Evolutionary conservation across 2,113 vertebrate species (phyloP), one percentile per base, ranked within the genome.

Genomic region (Clarias macrocephalus): DNA sequence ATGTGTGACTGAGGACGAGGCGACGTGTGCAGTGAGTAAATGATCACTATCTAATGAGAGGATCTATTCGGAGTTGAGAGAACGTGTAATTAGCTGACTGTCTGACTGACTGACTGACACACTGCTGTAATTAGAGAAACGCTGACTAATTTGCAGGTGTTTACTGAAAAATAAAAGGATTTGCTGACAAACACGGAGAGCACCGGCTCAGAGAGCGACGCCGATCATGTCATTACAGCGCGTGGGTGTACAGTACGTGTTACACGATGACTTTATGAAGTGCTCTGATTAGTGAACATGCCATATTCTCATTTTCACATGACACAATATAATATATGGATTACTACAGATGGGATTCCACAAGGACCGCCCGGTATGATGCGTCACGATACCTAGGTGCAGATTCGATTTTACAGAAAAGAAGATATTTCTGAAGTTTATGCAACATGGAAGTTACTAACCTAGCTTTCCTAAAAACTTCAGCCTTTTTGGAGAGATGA

Each of bases 131-230:
- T 85, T 77, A 85, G 18, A 52, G 72, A 30, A 77, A 23, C 19
- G 72, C 84, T 65, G 59, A 65, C 23, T 85, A 85, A 79, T 52
- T 65, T 13, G 84, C 75, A 79, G 84, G 59, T 79, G 75, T 28
- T 62, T 52, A 76, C 2, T 13, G 63, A 13, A 30, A 63, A 85
- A 25, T n/a, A 30, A 79, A 42, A 12, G 59, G 30, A 60, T 73
- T n/a, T 63, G 59, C 59, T 76, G 72, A 76, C 37, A 63, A 63
- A 62, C 84, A 84, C 4, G 15, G 16, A 60, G 59, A 16, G 30
- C 37, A 54, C 3, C n/a, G 8, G 54, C 16, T 57, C n/a, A 18
- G n/a, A 8, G 25, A 33, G n/a, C 13, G 25, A 59, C 4, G 59
- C 54, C 8, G 6, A 80, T 57, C 77, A 10, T 80, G 77, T 59